phyloP scores from a whole-genome alignment of 2,113 vertebrate species.

The Hassar affinis region DNA sequence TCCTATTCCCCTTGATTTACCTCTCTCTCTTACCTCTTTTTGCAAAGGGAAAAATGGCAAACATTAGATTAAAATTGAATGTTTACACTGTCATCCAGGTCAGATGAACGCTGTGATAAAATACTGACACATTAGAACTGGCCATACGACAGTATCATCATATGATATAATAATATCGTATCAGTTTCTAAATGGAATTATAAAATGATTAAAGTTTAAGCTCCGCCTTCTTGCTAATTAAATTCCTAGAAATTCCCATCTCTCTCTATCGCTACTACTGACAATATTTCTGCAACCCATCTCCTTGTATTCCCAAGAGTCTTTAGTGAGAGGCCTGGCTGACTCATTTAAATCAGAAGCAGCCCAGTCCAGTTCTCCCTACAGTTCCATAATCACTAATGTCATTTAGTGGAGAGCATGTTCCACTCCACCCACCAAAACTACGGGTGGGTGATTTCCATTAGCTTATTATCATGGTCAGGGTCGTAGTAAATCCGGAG shows the following conservation, averaged over 20 bases:
- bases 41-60: background rate
- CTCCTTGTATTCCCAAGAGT: background rate
- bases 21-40: background rate
- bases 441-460: background rate
- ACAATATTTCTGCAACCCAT: background rate
- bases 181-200: background rate
- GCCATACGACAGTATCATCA: background rate
- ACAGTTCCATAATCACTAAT: background rate
- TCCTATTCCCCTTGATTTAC: slow-evolving; percentile 1
- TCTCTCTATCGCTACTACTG: background rate
- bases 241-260: background rate
- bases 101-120: background rate
- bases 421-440: too few species aligned
- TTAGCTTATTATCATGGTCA: background rate
- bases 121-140: background rate
- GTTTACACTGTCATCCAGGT: background rate
- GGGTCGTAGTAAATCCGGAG: background rate
- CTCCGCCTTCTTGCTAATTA: background rate
- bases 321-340: background rate
- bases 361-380: background rate
- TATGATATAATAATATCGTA: background rate
- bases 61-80: background rate
- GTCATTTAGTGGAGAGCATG: background rate
- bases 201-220: background rate
- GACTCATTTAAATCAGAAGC: background rate